A percentile compares a stretch with the other conserved stretches of the same genome.
These are phyloP conservation scores for Dunckerocampus dactyliophorus DNA, from an alignment of 2,113 vertebrate species.

Conservation along the genomic window DNA sequence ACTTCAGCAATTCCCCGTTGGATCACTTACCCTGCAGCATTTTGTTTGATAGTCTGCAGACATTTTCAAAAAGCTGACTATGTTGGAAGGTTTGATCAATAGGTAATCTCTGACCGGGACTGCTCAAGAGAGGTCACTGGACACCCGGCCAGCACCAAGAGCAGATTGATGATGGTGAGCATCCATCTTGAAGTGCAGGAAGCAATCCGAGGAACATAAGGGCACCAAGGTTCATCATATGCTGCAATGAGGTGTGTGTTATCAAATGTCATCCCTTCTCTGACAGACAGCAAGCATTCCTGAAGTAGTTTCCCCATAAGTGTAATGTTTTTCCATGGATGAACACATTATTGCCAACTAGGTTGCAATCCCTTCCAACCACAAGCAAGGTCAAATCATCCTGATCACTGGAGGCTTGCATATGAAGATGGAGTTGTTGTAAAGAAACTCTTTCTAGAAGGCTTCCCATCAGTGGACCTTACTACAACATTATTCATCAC, in stretches of 20 bases:
- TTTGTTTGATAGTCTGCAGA: neutral
- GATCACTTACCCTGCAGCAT: conserved; percentile 4
- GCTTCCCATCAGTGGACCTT: neutral
- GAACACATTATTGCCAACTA: conserved; percentile 10
- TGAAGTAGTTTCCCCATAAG: conserved; percentile 2
- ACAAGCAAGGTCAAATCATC: neutral
- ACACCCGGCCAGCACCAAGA: conserved; percentile 41
- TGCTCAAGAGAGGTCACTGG: conserved; percentile 53
- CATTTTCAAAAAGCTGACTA: conserved; percentile 8
- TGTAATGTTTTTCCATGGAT: conserved; percentile 22
- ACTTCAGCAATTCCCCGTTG: conserved; percentile 4
- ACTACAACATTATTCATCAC: no score
- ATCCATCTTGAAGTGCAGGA: conserved; percentile 56
- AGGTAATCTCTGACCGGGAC: conserved; percentile 41
- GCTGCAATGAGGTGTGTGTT: conserved; percentile 25
- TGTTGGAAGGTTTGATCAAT: conserved; percentile 51
- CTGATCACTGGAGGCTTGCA: neutral
- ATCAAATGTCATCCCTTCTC: conserved; percentile 6
- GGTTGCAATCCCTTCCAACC: conserved; percentile 3
- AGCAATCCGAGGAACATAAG: conserved; percentile 23
- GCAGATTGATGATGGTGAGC: conserved; percentile 49
- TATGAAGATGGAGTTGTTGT: neutral
- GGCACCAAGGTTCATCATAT: conserved; percentile 21
- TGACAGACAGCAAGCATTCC: conserved; percentile 11
- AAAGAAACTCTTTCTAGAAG: neutral